A percentile compares a stretch with the other conserved stretches of the same genome.
Conservation (phyloP, 2,888 invertebrate species). For the Clitarchus hookeri region DNA sequence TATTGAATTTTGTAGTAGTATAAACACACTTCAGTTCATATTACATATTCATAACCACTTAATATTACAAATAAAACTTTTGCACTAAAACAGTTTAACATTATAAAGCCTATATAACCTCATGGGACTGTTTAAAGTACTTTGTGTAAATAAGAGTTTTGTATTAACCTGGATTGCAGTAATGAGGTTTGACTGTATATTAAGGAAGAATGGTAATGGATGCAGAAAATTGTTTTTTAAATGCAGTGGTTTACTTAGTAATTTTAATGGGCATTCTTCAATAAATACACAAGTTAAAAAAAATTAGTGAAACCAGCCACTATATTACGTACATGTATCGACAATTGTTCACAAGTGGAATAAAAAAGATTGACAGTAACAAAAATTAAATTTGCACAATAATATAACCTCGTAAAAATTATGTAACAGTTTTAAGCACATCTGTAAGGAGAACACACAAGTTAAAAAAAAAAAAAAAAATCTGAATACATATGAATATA, state of each 20-base stretch:
- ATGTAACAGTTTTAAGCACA: conserved; percentile 11
- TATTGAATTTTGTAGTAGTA: too few species aligned
- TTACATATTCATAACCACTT: too few species aligned
- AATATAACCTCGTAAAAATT: background rate
- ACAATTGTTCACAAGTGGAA: conserved; percentile 2
- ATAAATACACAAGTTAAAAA: conserved; percentile 34
- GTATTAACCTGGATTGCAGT: too few species aligned
- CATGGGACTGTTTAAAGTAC: too few species aligned
- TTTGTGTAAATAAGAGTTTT: too few species aligned
- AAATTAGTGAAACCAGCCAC: conserved; percentile 20
- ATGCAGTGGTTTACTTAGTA: conserved; percentile 20
- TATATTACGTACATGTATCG: conserved; percentile 16
- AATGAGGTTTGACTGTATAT: too few species aligned
- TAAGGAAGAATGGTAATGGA: too few species aligned
- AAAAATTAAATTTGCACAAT: background rate
- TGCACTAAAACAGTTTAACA: too few species aligned
- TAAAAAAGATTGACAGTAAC: background rate
- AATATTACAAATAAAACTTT: too few species aligned
- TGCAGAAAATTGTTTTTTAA: background rate
- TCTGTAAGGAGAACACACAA: conserved; percentile 14
- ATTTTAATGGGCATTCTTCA: conserved; percentile 27
- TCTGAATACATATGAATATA: conserved; percentile 3
- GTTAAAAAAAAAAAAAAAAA: conserved; percentile 1
- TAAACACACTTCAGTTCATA: too few species aligned
- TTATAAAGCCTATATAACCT: too few species aligned